Conservation (phyloP, 2,797 vertebrate genomes). For the Balearica regulorum region DNA sequence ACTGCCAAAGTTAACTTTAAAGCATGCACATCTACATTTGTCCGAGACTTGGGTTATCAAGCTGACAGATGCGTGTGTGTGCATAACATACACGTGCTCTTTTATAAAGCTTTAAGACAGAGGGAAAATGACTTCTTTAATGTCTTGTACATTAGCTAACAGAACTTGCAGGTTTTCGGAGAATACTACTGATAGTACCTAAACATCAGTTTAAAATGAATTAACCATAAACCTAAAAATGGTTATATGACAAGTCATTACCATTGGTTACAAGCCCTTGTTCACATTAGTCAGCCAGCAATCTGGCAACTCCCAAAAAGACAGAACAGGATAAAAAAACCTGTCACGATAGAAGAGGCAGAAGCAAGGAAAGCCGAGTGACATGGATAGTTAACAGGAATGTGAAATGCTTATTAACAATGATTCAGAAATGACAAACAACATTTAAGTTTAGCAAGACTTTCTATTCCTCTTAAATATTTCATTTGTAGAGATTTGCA, state of each 20-base stretch:
- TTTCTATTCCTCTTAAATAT: background rate
- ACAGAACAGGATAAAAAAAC: background rate
- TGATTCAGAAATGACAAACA: slow-evolving; percentile 32
- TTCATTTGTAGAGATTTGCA: background rate
- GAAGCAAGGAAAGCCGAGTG: slow-evolving; percentile 45
- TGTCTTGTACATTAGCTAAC: background rate
- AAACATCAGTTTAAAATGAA: background rate
- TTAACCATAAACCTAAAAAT: background rate
- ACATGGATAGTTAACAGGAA: slow-evolving; percentile 9
- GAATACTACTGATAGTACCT: background rate
- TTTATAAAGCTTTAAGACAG: background rate
- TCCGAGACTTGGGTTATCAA: background rate
- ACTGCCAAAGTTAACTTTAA: background rate
- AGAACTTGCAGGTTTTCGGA: background rate
- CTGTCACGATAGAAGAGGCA: background rate
- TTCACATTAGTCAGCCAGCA: background rate
- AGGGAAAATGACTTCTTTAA: background rate
- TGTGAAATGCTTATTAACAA: slow-evolving; percentile 39
- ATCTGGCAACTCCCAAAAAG: background rate
- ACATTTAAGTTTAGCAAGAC: background rate
- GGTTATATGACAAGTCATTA: background rate
- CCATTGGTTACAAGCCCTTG: background rate
- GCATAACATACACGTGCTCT: background rate
- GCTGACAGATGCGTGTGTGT: background rate
- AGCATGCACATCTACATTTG: background rate